Evolutionary conservation across 2,888 invertebrate species (phyloP).

Genomic region (Atethmia centrago): DNA sequence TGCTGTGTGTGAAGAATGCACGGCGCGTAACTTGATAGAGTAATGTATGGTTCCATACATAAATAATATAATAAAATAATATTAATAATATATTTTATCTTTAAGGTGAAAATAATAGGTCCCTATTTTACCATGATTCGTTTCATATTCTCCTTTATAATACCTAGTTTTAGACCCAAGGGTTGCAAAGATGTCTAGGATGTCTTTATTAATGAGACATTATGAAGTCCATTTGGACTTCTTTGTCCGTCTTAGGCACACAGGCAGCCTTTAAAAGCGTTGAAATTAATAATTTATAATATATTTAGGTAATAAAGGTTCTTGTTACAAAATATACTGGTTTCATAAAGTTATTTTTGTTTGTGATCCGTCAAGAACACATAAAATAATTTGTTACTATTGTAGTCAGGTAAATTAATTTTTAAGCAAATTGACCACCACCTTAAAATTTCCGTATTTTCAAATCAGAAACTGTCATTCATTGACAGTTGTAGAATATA

Average conservation of each 20-base stretch:
- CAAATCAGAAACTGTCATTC: background rate
- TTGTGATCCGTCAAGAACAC: background rate
- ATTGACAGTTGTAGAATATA: too few relatives aligned
- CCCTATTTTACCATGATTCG: background rate
- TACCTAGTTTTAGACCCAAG: background rate
- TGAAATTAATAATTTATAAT: background rate
- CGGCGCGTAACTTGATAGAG: too few relatives aligned
- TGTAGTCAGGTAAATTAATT: background rate
- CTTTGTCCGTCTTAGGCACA: background rate
- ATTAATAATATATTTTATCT: background rate
- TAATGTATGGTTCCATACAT: too few relatives aligned
- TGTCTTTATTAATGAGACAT: conserved; percentile 14
- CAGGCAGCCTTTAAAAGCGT: background rate
- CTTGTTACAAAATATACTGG: background rate
- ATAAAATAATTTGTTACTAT: background rate
- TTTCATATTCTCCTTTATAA: background rate
- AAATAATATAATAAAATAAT: too few relatives aligned
- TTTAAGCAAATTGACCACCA: background rate
- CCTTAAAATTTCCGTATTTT: background rate
- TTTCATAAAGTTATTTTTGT: background rate
- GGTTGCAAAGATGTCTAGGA: conserved; percentile 2
- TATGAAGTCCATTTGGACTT: conserved; percentile 4
- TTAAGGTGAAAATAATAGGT: background rate
- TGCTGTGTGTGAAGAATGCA: too few relatives aligned
- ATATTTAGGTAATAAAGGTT: background rate